phyloP scores from a whole-genome alignment of 1,140 invertebrate species.

The Saccostrea cuccullata region DNA sequence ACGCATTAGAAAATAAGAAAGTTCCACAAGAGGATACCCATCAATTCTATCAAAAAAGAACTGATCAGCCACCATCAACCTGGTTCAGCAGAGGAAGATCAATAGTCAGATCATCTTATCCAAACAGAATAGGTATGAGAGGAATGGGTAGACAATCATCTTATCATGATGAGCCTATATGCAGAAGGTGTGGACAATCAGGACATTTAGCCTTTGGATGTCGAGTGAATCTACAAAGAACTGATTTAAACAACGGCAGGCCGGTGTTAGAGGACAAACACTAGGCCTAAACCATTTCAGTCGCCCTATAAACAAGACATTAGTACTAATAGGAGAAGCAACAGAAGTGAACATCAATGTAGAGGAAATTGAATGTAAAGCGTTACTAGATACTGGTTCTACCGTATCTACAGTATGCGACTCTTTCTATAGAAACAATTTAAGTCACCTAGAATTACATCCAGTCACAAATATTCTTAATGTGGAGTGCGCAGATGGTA shows the following conservation, averaged over 20 bases:
- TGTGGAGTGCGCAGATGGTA: background rate
- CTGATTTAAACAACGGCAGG: no score
- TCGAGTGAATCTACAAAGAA: background rate
- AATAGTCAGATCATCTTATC: background rate
- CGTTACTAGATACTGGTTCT: constrained; percentile 44
- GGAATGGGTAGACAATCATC: background rate
- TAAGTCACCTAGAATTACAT: background rate
- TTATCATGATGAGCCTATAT: constrained; percentile 25
- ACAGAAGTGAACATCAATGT: no score
- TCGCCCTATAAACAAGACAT: no score
- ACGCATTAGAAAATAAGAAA: background rate
- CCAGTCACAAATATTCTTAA: background rate
- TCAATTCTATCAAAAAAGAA: no score
- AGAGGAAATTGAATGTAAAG: no score
- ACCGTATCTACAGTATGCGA: constrained; percentile 37
- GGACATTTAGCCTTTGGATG: constrained; percentile 9
- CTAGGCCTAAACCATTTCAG: no score
- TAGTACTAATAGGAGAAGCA: no score
- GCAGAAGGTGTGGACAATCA: constrained; percentile 19
- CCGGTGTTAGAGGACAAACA: no score
- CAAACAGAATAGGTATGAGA: background rate
- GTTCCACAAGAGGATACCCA: background rate
- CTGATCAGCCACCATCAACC: background rate
- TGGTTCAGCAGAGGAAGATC: background rate
- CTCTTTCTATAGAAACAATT: background rate